Evolutionary conservation across 37 sponge, comb jelly and placozoan species (phyloP).

Genomic region (Aphrocallistes beatrix): DNA sequence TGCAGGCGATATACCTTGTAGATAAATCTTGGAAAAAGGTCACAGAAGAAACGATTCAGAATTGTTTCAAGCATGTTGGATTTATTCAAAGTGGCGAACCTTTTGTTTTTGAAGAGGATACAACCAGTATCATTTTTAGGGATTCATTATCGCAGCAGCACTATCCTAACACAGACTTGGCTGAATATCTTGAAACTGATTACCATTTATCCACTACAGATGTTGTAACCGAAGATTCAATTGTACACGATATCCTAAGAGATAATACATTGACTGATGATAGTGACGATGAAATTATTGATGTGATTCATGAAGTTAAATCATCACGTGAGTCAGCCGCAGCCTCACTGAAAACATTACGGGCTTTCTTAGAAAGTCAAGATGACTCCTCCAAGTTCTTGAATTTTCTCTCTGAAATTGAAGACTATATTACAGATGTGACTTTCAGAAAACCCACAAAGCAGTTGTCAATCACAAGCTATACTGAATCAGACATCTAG

Average conservation of each 20-base stretch:
- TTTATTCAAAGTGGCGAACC: not conserved
- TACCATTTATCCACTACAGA: not conserved
- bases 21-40: slow-evolving; percentile 21
- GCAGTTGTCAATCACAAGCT: not conserved
- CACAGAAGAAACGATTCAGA: not conserved
- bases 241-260: not conserved
- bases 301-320: not conserved
- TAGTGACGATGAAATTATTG: not conserved
- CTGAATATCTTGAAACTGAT: not conserved
- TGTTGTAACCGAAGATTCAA: not conserved
- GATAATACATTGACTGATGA: not conserved
- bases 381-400: not conserved
- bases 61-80: slow-evolving; percentile 22
- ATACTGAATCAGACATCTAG: not conserved
- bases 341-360: not conserved
- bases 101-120: not conserved
- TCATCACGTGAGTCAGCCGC: not conserved
- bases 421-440: not conserved
- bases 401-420: not conserved
- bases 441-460: not conserved
- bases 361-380: not conserved
- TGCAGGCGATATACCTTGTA: slow-evolving; percentile 22
- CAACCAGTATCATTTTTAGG: not conserved
- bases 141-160: not conserved
- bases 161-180: not conserved